Base-by-base conservation (phyloP, 2,888 invertebrate species). In the Argyresthia goedartella region DNA sequence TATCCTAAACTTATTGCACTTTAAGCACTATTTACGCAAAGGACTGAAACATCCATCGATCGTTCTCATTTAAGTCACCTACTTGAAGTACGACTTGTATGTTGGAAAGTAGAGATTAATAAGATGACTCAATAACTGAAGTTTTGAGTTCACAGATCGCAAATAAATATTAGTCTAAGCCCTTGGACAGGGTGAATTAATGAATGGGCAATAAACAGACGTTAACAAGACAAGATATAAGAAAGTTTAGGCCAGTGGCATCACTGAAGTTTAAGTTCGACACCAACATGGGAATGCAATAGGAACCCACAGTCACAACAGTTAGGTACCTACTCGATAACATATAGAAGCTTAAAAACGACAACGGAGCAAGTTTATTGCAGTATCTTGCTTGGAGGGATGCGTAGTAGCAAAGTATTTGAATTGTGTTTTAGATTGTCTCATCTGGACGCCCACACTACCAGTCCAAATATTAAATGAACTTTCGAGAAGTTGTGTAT, bases 321-420 rank as follows among this genome's bases (percentile, higher is more conserved):
- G 67, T 70, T 71, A 74, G 71, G 69, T 71, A 74, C 71, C 69
- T 72, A 73, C 63, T 69, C 68, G 73, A 73, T 61, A 75, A 77
- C 69, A 76, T 70, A 73, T 73, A 76, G 9, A 81, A 81, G 78
- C 75, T 73, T 63, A 59, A 48, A 68, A 66, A 76, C 69, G 76
- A 71, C 63, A 71, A 74, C 63, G 65, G 73, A 73, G 67, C 73
- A 69, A 65, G 63, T 63, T 67, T 64, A 66, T 63, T 69, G 71
- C 64, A 70, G 60, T 66, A 61, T 70, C 58, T 73, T 66, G 69
- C 65, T 71, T 72, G 69, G 64, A 67, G 69, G 67, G 60, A 67
- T 72, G 70, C 67, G 72, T 69, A 66, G 60, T 67, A 66, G 68
- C 72, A 71, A 64, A 65, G 64, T 67, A 74, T 67, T 69, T 69